Evolutionary conservation across 2,113 vertebrate genomes (phyloP).

Genomic region (Pyrgilauda ruficollis): DNA sequence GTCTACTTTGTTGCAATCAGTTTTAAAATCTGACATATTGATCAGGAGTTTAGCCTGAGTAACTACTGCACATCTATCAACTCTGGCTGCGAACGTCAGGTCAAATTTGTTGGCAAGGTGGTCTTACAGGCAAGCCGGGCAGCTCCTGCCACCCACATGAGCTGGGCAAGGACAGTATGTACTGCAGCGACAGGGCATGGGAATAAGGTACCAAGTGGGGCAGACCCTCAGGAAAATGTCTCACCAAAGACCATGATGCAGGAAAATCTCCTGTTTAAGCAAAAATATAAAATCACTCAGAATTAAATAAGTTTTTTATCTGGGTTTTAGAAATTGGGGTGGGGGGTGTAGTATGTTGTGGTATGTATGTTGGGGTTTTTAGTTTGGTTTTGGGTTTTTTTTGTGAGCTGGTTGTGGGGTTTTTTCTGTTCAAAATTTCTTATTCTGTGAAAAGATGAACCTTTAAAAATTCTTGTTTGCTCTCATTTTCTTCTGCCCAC

Average conservation of each 20-base stretch:
- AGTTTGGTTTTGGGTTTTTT: not conserved
- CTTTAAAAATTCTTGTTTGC: not conserved
- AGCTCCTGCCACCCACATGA: not conserved
- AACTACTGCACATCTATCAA: slow-evolving; percentile 72
- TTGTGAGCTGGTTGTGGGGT: fast-evolving
- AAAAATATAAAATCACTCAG: slow-evolving; percentile 3
- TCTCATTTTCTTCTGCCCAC: not conserved
- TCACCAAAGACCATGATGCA: fast-evolving
- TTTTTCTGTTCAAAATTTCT: not conserved
- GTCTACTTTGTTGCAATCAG: slow-evolving; percentile 64
- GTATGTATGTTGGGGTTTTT: not conserved
- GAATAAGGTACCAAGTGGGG: not conserved
- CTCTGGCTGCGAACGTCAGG: slow-evolving; percentile 41
- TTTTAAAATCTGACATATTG: slow-evolving; percentile 79
- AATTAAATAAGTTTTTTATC: not conserved
- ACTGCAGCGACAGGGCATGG: not conserved
- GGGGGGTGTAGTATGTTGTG: fast-evolving
- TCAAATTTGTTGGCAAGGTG: slow-evolving; percentile 64
- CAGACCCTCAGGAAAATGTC: not conserved
- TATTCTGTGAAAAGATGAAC: not conserved
- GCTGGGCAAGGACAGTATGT: not conserved
- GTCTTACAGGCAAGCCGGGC: not conserved
- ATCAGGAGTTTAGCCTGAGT: slow-evolving; percentile 76
- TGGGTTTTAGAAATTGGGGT: not conserved
- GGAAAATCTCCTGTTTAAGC: not conserved